phyloP scores from a whole-genome alignment of 2,113 vertebrate species.

The Lontra canadensis region DNA sequence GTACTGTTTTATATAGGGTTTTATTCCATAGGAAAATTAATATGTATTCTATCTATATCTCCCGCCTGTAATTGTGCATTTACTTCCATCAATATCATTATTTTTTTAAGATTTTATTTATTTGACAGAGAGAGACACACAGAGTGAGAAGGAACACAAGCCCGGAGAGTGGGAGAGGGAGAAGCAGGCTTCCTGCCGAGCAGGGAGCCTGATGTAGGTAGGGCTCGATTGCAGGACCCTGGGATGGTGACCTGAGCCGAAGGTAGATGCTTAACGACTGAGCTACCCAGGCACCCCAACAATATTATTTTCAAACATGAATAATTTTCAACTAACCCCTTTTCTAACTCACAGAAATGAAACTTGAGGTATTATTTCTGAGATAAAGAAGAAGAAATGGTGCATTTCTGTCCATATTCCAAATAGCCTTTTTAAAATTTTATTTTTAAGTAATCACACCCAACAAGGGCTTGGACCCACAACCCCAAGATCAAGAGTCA shows the following conservation, averaged over 20 bases:
- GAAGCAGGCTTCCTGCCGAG: too few relatives aligned
- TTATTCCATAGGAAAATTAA: neutral
- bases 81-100: neutral
- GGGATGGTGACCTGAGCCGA: too few relatives aligned
- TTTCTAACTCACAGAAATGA: neutral
- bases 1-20: neutral
- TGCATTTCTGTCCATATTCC: neutral
- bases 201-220: too few relatives aligned
- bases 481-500: neutral
- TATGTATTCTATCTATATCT: neutral
- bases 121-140: too few relatives aligned
- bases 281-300: neutral
- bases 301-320: neutral
- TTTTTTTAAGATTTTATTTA: too few relatives aligned
- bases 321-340: neutral
- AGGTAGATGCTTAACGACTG: too few relatives aligned
- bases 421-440: neutral
- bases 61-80: neutral
- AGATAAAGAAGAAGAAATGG: neutral
- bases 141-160: too few relatives aligned
- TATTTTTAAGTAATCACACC: neutral
- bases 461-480: neutral
- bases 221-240: too few relatives aligned
- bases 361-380: neutral
- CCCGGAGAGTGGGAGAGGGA: too few relatives aligned